Evolutionary conservation across 2,797 vertebrate species (phyloP), one percentile per base, ranked within the genome.

Genomic region (Chloroceryle inda): DNA sequence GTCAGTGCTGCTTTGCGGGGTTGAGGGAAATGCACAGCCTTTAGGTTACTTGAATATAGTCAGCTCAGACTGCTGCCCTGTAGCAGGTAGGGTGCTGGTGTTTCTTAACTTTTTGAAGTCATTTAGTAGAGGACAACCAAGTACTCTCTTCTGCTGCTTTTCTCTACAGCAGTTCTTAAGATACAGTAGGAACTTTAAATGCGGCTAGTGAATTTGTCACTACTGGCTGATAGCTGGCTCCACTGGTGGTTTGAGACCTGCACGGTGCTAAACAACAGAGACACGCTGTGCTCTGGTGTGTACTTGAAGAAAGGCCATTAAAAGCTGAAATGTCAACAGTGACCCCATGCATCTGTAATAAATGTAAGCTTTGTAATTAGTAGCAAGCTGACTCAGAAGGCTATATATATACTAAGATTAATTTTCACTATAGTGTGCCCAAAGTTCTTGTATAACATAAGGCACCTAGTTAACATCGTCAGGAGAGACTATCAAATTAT

Each of bases 291-390:
- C 67, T 92, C 77, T 74, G 59, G 44, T 94, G 71, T 93, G 49
- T 87, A 6, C 83, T 88, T 37, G n/a, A 92, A 87, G 71, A 55
- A 76, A 71, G 77, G 71, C 88, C 90, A 85, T 94, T 95, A 95
- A 61, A 71, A 90, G 49, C 37, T 89, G 88, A 82, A 91, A 83
- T 93, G 76, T 93, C 89, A 93, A 71, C 80, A 85, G 59, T 93
- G 91, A 96, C 94, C 83, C 83, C 56, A 23, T 89, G 80, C 83
- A 96, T 84, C 89, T 94, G 93, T 92, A 95, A 89, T 87, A 96
- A 95, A 95, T 93, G 96, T 74, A 90, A 94, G 69, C 75, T 86
- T 83, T 80, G 89, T 95, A 96, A 95, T 95, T 95, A 96, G 73
- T 91, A 77, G 89, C 71, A 90, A 85, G 80, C 59, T 94, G 66